Evolutionary conservation across 2,888 invertebrate species (phyloP), one percentile per base, ranked within the genome.

Genomic region (Synergus itoensis): DNA sequence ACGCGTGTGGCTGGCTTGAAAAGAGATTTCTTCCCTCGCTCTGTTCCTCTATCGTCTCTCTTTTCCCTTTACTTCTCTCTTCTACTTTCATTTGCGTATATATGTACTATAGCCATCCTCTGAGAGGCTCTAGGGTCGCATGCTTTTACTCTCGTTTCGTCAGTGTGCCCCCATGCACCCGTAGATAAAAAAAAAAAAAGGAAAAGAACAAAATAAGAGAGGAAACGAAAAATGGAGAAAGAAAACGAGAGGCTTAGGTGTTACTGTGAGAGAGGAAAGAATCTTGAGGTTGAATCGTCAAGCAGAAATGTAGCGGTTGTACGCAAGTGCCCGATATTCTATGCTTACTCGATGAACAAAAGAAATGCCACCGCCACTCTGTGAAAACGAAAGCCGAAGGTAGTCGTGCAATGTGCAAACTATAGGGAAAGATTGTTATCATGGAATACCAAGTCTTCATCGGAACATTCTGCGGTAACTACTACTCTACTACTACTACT

Each of bases 51-150:
- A 11, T 41, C 41, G 40, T 43, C 45, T 43, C 41, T 45, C 67
- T 69, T 65, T 2, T 65, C 9, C 67, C 21, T 43, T 45, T 69
- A 8, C 67, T 43, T 69, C 45, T 69, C 67, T 69, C 45, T 14
- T 45, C 67, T 28, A 18, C 67, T 69, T 69, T 69, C 67, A 69
- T 69, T 69, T 69, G 69, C 69, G 16, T 69, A 48, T 69, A 48
- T 69, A 41, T 69, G 48, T 28, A 4, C 16, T 48, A 28, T 48
- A 45, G 45, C 28, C 21, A 69, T 69, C 69, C 36, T 69, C 69
- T 69, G 28, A 69, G 69, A 45, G 48, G 48, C 48, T 69, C 45
- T 48, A 28, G 69, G 69, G 69, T 69, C 69, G 45, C 45, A 21
- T 69, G 69, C 69, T 69, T 48, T 69, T 48, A 21, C 69, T 69